A percentile compares a stretch with the other conserved stretches of the same genome.
phyloP scores from a whole-genome alignment of 37 sponge, comb jelly and placozoan species.

The Mnemiopsis leidyi region DNA sequence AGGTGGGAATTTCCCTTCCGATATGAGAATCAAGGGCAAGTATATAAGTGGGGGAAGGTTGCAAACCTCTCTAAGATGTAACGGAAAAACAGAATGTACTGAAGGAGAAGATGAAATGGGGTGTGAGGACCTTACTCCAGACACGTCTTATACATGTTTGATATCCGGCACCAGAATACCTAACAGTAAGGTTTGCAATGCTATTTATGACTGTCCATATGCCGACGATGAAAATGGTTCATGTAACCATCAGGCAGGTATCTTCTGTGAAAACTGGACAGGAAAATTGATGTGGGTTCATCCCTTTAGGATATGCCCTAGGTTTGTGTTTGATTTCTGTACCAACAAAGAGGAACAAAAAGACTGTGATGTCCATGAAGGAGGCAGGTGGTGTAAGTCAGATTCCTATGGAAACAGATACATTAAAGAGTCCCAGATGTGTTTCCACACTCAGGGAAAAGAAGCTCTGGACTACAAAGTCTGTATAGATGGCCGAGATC shows the following conservation, averaged over 20 bases:
- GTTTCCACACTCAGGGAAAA: not conserved
- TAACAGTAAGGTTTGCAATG: not conserved
- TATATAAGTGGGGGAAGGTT: not conserved
- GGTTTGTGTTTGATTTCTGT: not conserved
- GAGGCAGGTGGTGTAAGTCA: not conserved
- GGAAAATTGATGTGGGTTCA: not conserved
- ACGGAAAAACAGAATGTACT: not conserved
- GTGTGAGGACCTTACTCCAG: not conserved
- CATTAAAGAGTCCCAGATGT: not conserved
- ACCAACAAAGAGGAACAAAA: not conserved
- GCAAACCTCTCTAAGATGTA: not conserved
- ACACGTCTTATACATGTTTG: not conserved
- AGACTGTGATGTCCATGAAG: not conserved
- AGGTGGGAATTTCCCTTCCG: no score
- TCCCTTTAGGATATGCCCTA: not conserved
- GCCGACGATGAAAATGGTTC: not conserved
- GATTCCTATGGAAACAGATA: not conserved
- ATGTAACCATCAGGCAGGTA: not conserved
- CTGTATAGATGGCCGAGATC: constrained; percentile 6
- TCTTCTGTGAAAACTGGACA: not conserved
- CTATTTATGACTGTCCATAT: not conserved
- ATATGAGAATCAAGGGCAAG: not conserved
- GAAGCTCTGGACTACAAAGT: not conserved
- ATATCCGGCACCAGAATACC: not conserved
- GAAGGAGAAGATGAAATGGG: not conserved